Base-by-base conservation (phyloP, 2,888 invertebrate genomes). In the Caenorhabditis afra region DNA sequence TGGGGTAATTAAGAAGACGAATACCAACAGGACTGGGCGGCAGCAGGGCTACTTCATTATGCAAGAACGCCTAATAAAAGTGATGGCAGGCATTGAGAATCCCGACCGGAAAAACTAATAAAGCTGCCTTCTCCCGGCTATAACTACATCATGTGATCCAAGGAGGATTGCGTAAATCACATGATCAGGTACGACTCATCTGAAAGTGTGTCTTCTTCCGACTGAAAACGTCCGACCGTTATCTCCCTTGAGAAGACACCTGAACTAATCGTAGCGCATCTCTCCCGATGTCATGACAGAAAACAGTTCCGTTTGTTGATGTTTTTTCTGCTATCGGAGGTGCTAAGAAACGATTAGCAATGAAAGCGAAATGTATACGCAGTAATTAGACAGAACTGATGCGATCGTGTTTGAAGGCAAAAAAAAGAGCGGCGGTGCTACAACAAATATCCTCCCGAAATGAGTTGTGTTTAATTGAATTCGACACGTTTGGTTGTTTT, bases 261-360 rank as follows among this genome's bases (percentile, higher is more conserved):
- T 66, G 53, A 41, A 65, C 67, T 61, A 66, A 67, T 67, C 75
- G 29, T 49, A 45, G 62, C 71, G 45, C 71, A 71, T 73, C 57
- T 71, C 44, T 52, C 44, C 47, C 47, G 70, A 45, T 55, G 64
- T 57, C 50, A 58, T 64, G 50, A 73, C 73, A 64, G 64, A 73
- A 64, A 73, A 73, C 64, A 73, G 73, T 73, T 73, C 73, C 73
- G 73, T 73, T 73, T 73, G 58, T 65, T 62, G 29, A 29, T 7
- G 29, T 49, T 64, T 62, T 62, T 71, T 57, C 45, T 35, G 55
- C 49, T 64, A 64, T 64, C 73, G 73, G 64, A 73, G 58, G 73
- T 73, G 64, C 73, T 64, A 65, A 73, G 73, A 65, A 73, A 73
- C 73, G 73, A 73, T 64, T 73, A 64, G 58, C 22, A 64, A 64